Evolutionary conservation across 2,113 vertebrate genomes (phyloP).

Genomic region (Tyrannus savana): DNA sequence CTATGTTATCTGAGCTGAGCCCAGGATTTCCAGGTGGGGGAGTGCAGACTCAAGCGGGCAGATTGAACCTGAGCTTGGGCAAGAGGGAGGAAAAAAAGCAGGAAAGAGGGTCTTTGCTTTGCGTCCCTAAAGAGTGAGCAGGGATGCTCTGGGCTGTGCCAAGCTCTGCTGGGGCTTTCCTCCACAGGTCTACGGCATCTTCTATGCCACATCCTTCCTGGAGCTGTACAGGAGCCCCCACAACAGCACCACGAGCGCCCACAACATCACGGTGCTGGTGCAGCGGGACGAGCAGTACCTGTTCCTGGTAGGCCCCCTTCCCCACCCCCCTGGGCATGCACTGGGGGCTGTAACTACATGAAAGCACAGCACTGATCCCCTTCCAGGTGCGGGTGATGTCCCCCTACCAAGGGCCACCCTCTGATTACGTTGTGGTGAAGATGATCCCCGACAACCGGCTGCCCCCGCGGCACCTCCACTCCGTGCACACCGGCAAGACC

Average conservation of each 20-base stretch:
- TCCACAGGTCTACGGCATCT: slow-evolving; percentile 86
- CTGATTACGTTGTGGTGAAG: slow-evolving; percentile 86
- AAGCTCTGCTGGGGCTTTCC: neutral
- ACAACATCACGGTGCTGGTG: slow-evolving; percentile 83
- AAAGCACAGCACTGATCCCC: neutral
- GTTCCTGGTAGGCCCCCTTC: slow-evolving; percentile 83
- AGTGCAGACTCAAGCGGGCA: rapidly evolving
- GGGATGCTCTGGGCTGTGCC: neutral
- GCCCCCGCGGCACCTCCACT: slow-evolving; percentile 92
- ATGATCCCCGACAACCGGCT: slow-evolving; percentile 96
- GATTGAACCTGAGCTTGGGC: neutral
- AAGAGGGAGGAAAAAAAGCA: neutral
- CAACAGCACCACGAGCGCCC: slow-evolving; percentile 70
- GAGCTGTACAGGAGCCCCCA: slow-evolving; percentile 88
- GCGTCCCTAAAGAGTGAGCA: neutral
- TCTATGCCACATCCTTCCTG: slow-evolving; percentile 93
- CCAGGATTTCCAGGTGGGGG: neutral
- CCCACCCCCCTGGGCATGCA: rapidly evolving
- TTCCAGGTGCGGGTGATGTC: slow-evolving; percentile 85
- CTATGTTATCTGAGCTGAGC: neutral
- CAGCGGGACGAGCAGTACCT: slow-evolving; percentile 91
- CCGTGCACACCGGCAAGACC: slow-evolving; percentile 80
- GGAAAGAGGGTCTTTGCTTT: neutral
- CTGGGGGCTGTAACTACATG: rapidly evolving
- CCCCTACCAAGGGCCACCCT: slow-evolving; percentile 91